A percentile compares a stretch with the other conserved stretches of the same genome.
Evolutionary conservation across 2,113 vertebrate genomes (phyloP).

Genomic region (Megaptera novaeangliae): DNA sequence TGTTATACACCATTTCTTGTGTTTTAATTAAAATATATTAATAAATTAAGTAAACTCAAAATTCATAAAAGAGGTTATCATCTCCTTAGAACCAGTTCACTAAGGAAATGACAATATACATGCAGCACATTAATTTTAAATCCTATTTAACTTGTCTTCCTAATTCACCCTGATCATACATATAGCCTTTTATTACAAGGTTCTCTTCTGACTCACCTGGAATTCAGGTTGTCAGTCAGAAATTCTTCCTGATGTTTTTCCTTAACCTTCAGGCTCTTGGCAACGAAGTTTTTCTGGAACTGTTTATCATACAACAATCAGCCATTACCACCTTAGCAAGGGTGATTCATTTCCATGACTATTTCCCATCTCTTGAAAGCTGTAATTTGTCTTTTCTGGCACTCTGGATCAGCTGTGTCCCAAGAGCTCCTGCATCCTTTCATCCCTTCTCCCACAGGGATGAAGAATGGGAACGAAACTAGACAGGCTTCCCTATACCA

Average conservation of each 20-base stretch:
- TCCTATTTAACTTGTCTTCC: not conserved
- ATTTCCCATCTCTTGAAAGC: conserved; percentile 3
- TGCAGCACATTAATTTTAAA: not conserved
- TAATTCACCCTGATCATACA: not conserved
- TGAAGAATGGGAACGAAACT: not conserved
- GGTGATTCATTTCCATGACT: conserved; percentile 66
- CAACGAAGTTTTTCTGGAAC: not conserved
- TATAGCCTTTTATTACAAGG: not conserved
- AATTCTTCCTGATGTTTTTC: not conserved
- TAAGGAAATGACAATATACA: not conserved
- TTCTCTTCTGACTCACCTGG: not conserved
- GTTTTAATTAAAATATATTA: not conserved
- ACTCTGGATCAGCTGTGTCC: not conserved
- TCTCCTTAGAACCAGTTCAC: not conserved
- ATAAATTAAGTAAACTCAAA: not conserved
- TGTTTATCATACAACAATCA: conserved; percentile 7
- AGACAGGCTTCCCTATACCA: not conserved
- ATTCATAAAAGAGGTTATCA: not conserved
- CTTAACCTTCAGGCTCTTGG: not conserved
- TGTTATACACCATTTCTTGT: not conserved
- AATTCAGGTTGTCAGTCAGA: not conserved
- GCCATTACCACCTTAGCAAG: conserved; percentile 22
- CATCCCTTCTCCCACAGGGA: not conserved
- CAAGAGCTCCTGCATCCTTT: not conserved
- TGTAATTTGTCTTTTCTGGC: conserved; percentile 53